Evolutionary conservation across 2,797 vertebrate species (phyloP).

Genomic region (Mormyrus hasselquistii): DNA sequence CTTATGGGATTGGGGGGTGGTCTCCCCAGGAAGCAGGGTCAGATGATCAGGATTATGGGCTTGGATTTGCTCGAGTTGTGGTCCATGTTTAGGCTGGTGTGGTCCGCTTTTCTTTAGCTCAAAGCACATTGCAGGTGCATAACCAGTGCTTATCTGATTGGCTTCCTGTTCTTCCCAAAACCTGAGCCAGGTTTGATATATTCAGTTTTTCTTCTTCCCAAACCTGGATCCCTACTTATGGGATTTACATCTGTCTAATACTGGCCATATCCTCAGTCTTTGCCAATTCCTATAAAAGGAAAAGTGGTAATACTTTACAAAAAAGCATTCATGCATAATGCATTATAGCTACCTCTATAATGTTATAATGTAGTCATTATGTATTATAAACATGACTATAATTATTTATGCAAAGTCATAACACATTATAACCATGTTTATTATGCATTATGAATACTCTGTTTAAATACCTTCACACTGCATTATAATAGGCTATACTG

Average conservation of each 20-base stretch:
- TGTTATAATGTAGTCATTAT: not conserved
- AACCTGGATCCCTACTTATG: not conserved
- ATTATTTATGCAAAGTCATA: not conserved
- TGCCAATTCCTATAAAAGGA: not conserved
- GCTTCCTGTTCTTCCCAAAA: not conserved
- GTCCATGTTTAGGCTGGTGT: not conserved
- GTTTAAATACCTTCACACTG: not conserved
- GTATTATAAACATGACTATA: not conserved
- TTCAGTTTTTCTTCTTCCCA: not conserved
- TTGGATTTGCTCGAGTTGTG: not conserved
- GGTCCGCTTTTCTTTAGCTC: not conserved
- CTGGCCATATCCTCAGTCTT: not conserved
- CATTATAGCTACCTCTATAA: not conserved
- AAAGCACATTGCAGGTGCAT: not conserved
- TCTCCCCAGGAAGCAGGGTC: not conserved
- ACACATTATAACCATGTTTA: not conserved
- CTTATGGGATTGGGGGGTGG: not conserved
- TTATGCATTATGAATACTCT: not conserved
- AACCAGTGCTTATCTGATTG: not conserved
- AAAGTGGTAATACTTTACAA: not conserved
- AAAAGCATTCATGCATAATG: not conserved
- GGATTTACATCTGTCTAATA: not conserved
- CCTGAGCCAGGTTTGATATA: not conserved
- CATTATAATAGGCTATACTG: not conserved
- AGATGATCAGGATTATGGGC: not conserved